Base-by-base conservation (phyloP, 2,113 vertebrate species). In the Callipepla squamata region DNA sequence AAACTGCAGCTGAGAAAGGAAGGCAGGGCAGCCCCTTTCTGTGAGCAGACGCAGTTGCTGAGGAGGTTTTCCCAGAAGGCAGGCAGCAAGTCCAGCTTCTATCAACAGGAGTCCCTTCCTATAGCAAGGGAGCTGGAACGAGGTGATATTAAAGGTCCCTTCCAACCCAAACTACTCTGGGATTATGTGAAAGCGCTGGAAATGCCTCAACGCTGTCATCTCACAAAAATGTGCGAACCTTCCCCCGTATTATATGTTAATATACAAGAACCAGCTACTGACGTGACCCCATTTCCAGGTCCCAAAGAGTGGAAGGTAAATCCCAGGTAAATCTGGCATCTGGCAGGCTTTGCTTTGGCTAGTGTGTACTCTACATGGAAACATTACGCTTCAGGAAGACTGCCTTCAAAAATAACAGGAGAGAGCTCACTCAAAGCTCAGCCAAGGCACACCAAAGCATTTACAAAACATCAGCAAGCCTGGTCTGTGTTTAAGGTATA, bases 391-490 rank as follows among this genome's bases (percentile, higher is more conserved):
- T 80, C 47, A 79, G 67, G 34, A 76, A 69, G 45, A 57, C 10
- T 58, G 30, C 11, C 36, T 38, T 44, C 36, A 88, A 84, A 84
- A 92, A 88, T 15, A 76, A 26, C 19, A 91, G 16, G 53, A 15
- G 16, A 53, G 11, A 25, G 47, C 28, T 91, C 73, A 36, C 28
- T 74, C 48, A 68, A 75, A 85, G 36, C 30, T 87, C 51, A 30
- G 5, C 61, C n/a, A 57, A 34, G 1, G 2, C 66, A 80, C 16
- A 55, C 22, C 15, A 34, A 48, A 78, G 58, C 2, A 42, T 89
- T 94, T 89, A 93, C 80, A 95, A 94, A 94, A 91, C 40, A 94
- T 5, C 34, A 63, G 44, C 51, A 81, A 81, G 72, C 26, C 36
- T 23, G 2, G 11, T 44, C 58, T 61, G 53, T 87, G 66, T 89